These are phyloP conservation scores for Odocoileus hemionus DNA, from an alignment of 2,113 vertebrate genomes.

Conservation along the genomic window DNA sequence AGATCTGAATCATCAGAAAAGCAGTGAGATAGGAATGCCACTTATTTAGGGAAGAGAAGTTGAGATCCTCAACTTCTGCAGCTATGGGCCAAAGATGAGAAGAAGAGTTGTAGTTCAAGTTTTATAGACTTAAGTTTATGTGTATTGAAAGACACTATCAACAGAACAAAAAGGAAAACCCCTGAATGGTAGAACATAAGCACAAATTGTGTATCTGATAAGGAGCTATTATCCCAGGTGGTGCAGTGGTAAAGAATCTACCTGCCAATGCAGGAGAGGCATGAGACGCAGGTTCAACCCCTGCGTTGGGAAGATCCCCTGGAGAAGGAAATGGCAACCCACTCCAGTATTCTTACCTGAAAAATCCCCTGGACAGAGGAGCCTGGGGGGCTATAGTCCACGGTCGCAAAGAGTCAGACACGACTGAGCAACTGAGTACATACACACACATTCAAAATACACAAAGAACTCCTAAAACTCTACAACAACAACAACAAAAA, in stretches of 20 bases:
- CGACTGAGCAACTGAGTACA: too few relatives aligned
- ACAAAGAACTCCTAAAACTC: background rate
- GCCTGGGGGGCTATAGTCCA: too few relatives aligned
- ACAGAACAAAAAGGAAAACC: background rate
- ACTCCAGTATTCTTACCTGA: too few relatives aligned
- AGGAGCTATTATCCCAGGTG: background rate
- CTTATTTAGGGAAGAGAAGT: background rate
- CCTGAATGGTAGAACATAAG: background rate
- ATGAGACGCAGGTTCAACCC: too few relatives aligned
- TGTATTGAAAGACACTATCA: background rate
- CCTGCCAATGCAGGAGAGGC: too few relatives aligned
- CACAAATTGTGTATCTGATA: background rate
- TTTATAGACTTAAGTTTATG: background rate
- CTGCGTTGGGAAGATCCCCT: too few relatives aligned
- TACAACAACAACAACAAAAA: background rate
- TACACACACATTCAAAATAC: background rate
- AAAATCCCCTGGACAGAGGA: too few relatives aligned
- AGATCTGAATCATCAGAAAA: background rate
- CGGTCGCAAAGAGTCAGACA: too few relatives aligned
- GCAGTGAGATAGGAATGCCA: background rate
- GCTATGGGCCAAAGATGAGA: background rate
- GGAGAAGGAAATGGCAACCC: too few relatives aligned
- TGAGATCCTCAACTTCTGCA: background rate
- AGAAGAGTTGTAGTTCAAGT: background rate
- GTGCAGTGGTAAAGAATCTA: too few relatives aligned